phyloP scores from a whole-genome alignment of 2,888 invertebrate species.

The Meteorus colon region DNA sequence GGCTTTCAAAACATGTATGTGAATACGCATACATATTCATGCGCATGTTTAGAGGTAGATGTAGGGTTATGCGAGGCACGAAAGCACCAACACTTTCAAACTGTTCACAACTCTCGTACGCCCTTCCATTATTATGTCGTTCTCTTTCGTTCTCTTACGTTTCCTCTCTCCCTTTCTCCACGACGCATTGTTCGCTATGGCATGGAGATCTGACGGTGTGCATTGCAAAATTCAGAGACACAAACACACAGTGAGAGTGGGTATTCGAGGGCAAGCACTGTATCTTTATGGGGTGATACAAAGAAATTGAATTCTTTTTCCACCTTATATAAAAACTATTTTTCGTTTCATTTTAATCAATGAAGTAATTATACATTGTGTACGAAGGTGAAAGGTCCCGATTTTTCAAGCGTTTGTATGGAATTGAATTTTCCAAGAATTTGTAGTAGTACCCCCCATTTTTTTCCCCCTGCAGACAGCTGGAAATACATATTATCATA shows the following conservation, averaged over 20 bases:
- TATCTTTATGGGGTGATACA: neutral
- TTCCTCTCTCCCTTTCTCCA: neutral
- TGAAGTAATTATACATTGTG: no score
- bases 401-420: no score
- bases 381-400: no score
- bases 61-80: conserved; percentile 33
- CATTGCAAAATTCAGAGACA: conserved; percentile 13
- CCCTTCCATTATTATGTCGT: conserved; percentile 5
- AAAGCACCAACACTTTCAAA: conserved; percentile 22
- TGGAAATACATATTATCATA: no score
- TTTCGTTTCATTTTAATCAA: no score
- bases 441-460: no score
- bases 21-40: neutral
- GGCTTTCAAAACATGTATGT: conserved; percentile 8
- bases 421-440: no score
- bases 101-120: neutral
- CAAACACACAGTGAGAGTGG: neutral
- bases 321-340: no score
- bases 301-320: no score
- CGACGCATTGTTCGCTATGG: conserved; percentile 9
- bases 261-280: neutral
- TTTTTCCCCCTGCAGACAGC: no score
- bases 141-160: neutral
- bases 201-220: conserved; percentile 19
- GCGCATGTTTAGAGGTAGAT: neutral